A percentile compares a stretch with the other conserved stretches of the same genome.
phyloP scores from a whole-genome alignment of 2,888 invertebrate genomes.

The Saturnia japonica region DNA sequence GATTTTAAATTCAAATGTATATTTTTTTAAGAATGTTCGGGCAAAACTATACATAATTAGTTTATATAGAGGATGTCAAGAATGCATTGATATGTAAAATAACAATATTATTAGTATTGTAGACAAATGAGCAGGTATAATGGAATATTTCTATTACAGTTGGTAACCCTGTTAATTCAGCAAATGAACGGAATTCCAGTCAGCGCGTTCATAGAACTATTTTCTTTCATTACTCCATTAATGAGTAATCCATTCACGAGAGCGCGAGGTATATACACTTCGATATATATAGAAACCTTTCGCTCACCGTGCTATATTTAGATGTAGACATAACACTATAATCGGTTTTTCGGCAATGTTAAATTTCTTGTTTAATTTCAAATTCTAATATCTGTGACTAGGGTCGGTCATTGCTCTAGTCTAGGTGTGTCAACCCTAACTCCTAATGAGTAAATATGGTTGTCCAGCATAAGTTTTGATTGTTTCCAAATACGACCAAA shows the following conservation, averaged over 20 bases:
- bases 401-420: background rate
- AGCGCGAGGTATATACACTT: background rate
- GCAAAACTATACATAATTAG: background rate
- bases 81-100: background rate
- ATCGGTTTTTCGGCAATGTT: background rate
- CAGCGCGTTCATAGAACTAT: background rate
- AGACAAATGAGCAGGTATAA: background rate
- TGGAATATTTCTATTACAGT: background rate
- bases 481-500: background rate
- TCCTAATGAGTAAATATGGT: background rate
- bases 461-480: background rate
- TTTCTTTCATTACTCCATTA: conserved; percentile 6
- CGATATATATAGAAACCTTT: background rate
- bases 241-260: background rate
- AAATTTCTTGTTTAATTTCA: background rate
- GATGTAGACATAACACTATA: background rate
- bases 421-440: background rate
- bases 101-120: background rate
- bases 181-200: background rate
- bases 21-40: too few relatives aligned
- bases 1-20: too few relatives aligned
- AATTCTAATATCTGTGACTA: background rate
- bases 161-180: background rate
- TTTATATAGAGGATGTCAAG: background rate
- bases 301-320: background rate